Evolutionary conservation across 1,140 invertebrate species (phyloP).

Genomic region (Zophobas morio): DNA sequence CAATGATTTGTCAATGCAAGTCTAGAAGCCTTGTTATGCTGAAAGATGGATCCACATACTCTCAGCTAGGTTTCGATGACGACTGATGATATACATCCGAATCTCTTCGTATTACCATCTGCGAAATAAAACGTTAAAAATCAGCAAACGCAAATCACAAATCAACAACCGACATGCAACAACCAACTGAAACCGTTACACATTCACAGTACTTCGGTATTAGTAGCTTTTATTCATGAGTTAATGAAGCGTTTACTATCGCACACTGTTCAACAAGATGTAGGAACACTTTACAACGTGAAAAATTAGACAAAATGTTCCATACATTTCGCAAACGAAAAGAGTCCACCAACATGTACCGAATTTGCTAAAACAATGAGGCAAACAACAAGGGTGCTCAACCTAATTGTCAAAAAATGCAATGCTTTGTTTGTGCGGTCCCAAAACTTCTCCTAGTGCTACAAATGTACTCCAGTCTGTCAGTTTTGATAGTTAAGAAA

Average conservation of each 20-base stretch:
- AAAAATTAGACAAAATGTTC: neutral
- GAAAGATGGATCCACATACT: constrained; percentile 53
- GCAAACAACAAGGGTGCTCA: neutral
- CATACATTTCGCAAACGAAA: too few species aligned
- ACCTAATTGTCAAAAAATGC: constrained; percentile 16
- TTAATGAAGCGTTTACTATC: constrained; percentile 10
- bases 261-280: constrained; percentile 5
- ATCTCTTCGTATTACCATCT: constrained; percentile 66
- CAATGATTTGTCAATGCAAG: constrained; percentile 58
- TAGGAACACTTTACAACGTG: constrained; percentile 31
- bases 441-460: too few species aligned
- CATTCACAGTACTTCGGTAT: neutral
- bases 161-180: neutral
- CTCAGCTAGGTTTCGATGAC: constrained; percentile 64
- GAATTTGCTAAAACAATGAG: too few species aligned
- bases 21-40: constrained; percentile 57
- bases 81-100: constrained; percentile 59
- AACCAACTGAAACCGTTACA: neutral
- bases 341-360: too few species aligned
- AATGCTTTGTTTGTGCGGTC: neutral
- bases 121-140: constrained; percentile 49
- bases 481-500: too few species aligned
- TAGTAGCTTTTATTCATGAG: constrained; percentile 13
- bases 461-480: too few species aligned
- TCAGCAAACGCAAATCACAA: neutral